Conservation (phyloP, 2,797 vertebrate genomes). For the Synaphobranchus kaupii region DNA sequence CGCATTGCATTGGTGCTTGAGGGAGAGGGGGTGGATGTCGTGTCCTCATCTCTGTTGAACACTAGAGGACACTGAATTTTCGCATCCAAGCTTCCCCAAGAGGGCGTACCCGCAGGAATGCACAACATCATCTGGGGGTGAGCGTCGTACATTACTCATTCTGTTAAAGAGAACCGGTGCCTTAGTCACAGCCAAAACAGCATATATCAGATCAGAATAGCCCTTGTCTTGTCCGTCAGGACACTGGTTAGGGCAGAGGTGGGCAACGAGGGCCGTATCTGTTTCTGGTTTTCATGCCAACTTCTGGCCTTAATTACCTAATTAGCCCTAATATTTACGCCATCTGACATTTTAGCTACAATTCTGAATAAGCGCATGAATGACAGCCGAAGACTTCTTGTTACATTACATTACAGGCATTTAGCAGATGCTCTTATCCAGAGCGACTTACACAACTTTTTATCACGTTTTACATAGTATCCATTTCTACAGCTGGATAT, state of each 20-base stretch:
- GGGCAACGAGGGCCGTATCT: no score
- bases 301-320: no score
- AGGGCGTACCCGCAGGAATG: constrained; percentile 9
- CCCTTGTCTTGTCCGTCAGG: background rate
- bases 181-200: background rate
- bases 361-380: no score
- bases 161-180: background rate
- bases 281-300: no score
- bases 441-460: no score
- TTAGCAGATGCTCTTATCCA: no score
- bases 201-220: background rate
- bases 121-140: background rate
- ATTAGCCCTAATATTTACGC: no score
- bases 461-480: no score
- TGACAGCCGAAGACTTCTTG: no score
- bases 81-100: background rate
- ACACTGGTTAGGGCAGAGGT: background rate
- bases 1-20: constrained; percentile 17
- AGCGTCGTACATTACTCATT: background rate
- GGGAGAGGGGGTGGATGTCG: background rate
- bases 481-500: no score
- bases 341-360: no score
- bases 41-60: constrained; percentile 16
- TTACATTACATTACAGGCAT: no score
- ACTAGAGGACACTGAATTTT: constrained; percentile 20